Conservation (phyloP, 1,140 invertebrate species). For the Cherax destructor region DNA sequence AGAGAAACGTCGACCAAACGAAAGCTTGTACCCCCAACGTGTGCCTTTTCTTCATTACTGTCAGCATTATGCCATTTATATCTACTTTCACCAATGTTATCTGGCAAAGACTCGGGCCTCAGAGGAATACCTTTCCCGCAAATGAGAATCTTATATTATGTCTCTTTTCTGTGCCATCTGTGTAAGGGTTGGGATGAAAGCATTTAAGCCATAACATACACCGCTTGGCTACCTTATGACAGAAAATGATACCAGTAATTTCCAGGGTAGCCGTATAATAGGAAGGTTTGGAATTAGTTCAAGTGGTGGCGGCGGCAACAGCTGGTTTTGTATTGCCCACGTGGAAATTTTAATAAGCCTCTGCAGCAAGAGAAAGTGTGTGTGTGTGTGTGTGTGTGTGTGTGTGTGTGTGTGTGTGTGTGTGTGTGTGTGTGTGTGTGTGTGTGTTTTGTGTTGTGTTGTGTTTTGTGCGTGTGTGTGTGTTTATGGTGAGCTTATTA, state of each 20-base stretch:
- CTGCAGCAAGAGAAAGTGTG: background rate
- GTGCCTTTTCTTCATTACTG: too few species aligned
- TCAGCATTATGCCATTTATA: too few species aligned
- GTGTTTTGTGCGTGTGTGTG: background rate
- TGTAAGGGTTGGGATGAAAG: conserved; percentile 29
- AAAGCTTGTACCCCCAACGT: too few species aligned
- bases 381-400: background rate
- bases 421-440: background rate
- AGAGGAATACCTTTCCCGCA: background rate
- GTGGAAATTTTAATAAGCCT: conserved; percentile 54
- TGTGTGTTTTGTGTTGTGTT: too few species aligned
- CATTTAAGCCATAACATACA: conserved; percentile 21
- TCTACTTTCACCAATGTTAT: background rate
- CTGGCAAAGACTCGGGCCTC: background rate
- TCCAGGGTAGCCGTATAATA: conserved; percentile 22
- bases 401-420: too few species aligned
- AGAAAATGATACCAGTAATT: conserved; percentile 51
- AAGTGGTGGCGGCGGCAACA: conserved; percentile 29
- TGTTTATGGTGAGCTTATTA: too few species aligned
- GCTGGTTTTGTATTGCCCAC: conserved; percentile 34
- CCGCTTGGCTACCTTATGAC: background rate
- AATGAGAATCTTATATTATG: background rate
- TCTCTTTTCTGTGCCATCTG: background rate
- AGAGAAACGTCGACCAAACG: too few species aligned
- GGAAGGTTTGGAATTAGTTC: conserved; percentile 17